phyloP scores from a whole-genome alignment of 2,113 vertebrate genomes.

The Ariopsis seemanni region DNA sequence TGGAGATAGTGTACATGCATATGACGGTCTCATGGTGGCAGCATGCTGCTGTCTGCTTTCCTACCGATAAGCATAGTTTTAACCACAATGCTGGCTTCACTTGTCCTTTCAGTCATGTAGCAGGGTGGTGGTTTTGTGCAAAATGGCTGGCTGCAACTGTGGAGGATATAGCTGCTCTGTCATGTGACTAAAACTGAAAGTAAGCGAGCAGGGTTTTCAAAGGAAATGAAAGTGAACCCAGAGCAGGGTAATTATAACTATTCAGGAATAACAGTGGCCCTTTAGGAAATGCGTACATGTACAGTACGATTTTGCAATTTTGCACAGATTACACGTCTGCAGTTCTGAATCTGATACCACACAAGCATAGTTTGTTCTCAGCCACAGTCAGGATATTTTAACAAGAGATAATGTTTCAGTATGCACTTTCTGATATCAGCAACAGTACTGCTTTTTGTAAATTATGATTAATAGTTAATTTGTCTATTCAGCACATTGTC shows the following conservation, averaged over 20 bases:
- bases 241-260: neutral
- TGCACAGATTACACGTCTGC: neutral
- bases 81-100: neutral
- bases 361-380: neutral
- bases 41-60: neutral
- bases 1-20: neutral
- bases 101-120: neutral
- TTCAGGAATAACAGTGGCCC: neutral
- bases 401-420: neutral
- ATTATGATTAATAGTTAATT: neutral
- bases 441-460: neutral
- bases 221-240: slow-evolving; percentile 66
- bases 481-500: neutral
- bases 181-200: slow-evolving; percentile 62
- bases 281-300: neutral
- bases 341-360: neutral
- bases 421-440: neutral
- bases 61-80: neutral
- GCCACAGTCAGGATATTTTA: neutral
- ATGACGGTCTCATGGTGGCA: slow-evolving; percentile 57
- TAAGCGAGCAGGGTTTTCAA: slow-evolving; percentile 54
- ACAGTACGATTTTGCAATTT: neutral
- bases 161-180: neutral
- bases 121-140: neutral
- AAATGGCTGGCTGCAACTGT: too few relatives aligned